phyloP scores from a whole-genome alignment of 2,797 vertebrate genomes.

The Brachymystax lenok region DNA sequence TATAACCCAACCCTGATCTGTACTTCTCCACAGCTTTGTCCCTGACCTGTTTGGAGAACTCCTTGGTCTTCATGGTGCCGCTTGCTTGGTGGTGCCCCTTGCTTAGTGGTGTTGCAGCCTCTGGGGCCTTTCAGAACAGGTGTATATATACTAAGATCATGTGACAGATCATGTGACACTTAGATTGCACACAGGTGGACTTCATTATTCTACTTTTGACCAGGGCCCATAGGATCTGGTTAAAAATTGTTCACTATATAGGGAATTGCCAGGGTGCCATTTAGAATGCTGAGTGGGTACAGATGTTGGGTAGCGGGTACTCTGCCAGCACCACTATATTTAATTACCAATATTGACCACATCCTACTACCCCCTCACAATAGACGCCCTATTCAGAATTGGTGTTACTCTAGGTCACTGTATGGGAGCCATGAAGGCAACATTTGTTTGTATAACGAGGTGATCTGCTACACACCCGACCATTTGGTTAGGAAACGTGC shows the following conservation, averaged over 20 bases:
- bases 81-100: no score
- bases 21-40: no score
- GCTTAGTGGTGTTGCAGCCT: no score
- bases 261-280: background rate
- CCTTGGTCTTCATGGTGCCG: no score
- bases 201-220: background rate
- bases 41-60: no score
- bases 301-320: conserved; percentile 47
- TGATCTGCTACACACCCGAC: background rate
- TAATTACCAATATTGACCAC: conserved; percentile 35
- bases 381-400: conserved; percentile 25
- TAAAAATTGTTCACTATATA: no score
- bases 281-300: conserved; percentile 19
- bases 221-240: background rate
- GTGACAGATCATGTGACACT: no score
- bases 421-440: conserved; percentile 15
- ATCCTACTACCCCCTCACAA: conserved; percentile 24
- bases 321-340: conserved; percentile 33
- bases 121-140: no score
- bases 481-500: background rate
- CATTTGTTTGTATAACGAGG: background rate
- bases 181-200: no score
- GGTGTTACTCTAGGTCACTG: conserved; percentile 11
- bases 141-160: no score
- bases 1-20: no score